These are phyloP conservation scores for Motacilla alba DNA, from an alignment of 2,113 vertebrate genomes.

Conservation along the genomic window DNA sequence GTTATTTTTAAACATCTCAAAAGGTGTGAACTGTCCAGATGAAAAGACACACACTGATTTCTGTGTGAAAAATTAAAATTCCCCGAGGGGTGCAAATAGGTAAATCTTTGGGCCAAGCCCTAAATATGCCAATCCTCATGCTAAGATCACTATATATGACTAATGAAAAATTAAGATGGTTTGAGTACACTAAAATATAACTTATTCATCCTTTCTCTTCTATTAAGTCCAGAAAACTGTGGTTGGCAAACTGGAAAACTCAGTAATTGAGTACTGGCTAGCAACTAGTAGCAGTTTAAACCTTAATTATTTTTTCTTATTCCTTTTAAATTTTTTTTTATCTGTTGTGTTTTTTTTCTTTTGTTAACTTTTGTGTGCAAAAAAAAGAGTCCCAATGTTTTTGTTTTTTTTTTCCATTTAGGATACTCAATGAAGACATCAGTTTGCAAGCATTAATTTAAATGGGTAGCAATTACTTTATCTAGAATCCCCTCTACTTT, in stretches of 20 bases:
- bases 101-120: neutral
- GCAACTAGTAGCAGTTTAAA: neutral
- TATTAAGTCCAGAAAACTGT: neutral
- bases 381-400: neutral
- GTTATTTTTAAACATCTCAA: neutral
- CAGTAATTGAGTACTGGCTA: neutral
- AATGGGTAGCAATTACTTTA: neutral
- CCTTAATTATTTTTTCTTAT: neutral
- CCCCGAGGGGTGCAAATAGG: neutral
- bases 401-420: neutral
- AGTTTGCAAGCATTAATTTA: neutral
- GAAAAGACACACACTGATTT: neutral
- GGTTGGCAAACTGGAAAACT: neutral
- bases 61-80: neutral
- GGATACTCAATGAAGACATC: neutral
- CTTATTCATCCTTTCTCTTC: neutral
- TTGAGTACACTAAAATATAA: neutral
- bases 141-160: neutral
- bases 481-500: neutral
- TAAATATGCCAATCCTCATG: neutral
- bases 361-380: neutral
- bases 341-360: neutral
- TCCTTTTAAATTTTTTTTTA: neutral
- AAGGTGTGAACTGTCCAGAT: neutral
- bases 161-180: neutral